Percentiles rank a stretch among this genome's conserved stretches.
These are phyloP conservation scores for Ellobius talpinus DNA, from an alignment of 2,113 vertebrate genomes.

Conservation along the genomic window DNA sequence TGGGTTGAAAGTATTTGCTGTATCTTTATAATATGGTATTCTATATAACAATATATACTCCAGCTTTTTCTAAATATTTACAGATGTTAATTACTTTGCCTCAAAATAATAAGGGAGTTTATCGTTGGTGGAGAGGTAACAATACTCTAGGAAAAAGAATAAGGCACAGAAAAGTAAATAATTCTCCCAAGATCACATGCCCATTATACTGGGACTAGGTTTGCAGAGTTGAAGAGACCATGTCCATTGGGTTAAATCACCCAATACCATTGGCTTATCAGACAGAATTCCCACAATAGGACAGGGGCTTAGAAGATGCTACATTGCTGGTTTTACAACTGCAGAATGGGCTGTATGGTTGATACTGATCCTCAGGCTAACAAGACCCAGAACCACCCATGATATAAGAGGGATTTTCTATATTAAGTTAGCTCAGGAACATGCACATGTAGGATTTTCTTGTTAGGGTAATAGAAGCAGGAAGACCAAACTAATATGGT, in stretches of 20 bases:
- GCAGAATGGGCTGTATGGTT: background rate
- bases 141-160: background rate
- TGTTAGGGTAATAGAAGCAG: background rate
- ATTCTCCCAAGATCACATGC: background rate
- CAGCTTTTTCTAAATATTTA: background rate
- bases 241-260: too few species aligned
- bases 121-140: background rate
- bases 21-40: background rate
- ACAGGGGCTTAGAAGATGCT: background rate
- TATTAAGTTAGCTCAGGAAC: background rate
- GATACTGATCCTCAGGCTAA: background rate
- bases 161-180: background rate
- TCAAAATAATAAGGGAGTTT: background rate
- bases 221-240: background rate
- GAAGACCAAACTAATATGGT: background rate
- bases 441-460: background rate
- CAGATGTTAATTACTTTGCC: slow-evolving; percentile 4
- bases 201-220: background rate
- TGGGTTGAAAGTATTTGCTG: background rate
- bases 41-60: background rate
- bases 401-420: background rate
- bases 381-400: background rate
- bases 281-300: too few species aligned
- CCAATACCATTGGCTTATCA: too few species aligned
- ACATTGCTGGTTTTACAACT: background rate